phyloP scores from a whole-genome alignment of 1,140 invertebrate genomes.

The Tetragnatha versicolor region DNA sequence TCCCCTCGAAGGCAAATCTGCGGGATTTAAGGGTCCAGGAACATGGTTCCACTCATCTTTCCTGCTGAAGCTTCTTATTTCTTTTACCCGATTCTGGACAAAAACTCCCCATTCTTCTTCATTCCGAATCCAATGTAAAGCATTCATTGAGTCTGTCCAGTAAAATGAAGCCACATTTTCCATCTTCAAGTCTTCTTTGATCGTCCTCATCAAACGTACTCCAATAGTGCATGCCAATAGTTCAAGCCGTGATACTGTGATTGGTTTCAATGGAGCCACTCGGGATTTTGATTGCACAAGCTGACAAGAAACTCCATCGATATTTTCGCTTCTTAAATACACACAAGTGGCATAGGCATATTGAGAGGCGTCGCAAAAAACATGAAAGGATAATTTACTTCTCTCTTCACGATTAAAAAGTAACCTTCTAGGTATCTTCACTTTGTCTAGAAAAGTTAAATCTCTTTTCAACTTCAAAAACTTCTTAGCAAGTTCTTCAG shows the following conservation, averaged over 20 bases:
- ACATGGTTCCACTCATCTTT: neutral
- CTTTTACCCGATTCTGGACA: slow-evolving; percentile 9
- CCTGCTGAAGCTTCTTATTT: too few relatives aligned
- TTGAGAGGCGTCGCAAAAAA: neutral
- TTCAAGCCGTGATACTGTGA: neutral
- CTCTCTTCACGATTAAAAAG: neutral
- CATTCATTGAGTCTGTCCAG: slow-evolving; percentile 8
- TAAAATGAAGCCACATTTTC: neutral
- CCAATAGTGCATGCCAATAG: slow-evolving; percentile 11
- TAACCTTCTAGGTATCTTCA: neutral
- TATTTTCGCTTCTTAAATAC: neutral
- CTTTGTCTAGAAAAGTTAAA: neutral
- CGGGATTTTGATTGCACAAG: neutral
- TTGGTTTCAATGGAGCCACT: neutral
- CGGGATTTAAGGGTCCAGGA: neutral
- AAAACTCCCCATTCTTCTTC: neutral
- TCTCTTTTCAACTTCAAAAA: neutral
- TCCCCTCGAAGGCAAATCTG: slow-evolving; percentile 12
- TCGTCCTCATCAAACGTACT: neutral
- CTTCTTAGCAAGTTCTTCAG: neutral
- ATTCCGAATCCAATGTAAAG: slow-evolving; percentile 14
- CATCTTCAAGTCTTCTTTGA: neutral
- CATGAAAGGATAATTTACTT: neutral
- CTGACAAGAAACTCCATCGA: neutral
- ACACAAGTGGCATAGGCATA: neutral